These are phyloP conservation scores for Oryzias dopingdopingensis DNA, from an alignment of 2,797 vertebrate genomes.

Conservation along the genomic window DNA sequence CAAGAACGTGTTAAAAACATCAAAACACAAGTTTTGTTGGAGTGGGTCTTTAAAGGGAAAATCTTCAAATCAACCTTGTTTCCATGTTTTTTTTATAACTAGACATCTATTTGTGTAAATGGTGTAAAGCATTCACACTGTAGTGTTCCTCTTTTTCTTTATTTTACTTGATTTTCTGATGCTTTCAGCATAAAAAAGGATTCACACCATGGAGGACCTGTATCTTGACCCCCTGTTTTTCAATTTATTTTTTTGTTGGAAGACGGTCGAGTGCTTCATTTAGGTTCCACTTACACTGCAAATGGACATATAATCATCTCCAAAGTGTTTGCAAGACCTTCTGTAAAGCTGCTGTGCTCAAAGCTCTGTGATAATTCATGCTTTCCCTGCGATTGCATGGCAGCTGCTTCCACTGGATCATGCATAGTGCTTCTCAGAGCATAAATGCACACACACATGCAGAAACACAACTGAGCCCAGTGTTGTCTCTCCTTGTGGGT, in stretches of 20 bases:
- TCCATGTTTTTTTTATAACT: no score
- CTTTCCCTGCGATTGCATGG: conserved; percentile 38
- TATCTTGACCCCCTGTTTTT: not conserved
- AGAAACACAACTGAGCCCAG: conserved; percentile 4
- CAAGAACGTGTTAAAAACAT: no score
- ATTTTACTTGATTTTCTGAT: no score
- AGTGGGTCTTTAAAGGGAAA: no score
- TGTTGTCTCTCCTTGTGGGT: not conserved
- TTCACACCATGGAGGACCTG: not conserved
- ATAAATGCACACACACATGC: conserved; percentile 16
- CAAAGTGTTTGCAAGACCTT: conserved; percentile 21
- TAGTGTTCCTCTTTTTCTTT: no score
- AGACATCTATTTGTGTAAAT: no score
- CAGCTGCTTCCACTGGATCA: conserved; percentile 39
- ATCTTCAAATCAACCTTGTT: no score
- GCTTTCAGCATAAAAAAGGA: no score
- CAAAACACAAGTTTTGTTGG: no score
- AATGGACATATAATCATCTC: conserved; percentile 16
- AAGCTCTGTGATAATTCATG: conserved; percentile 52
- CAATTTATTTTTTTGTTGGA: not conserved
- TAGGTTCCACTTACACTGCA: conserved; percentile 4
- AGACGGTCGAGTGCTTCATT: conserved; percentile 17
- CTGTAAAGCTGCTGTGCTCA: conserved; percentile 24
- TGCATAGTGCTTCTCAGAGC: conserved; percentile 29
- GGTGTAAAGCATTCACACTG: no score